Conservation (phyloP, 2,797 vertebrate genomes). For the Babyrousa celebensis region DNA sequence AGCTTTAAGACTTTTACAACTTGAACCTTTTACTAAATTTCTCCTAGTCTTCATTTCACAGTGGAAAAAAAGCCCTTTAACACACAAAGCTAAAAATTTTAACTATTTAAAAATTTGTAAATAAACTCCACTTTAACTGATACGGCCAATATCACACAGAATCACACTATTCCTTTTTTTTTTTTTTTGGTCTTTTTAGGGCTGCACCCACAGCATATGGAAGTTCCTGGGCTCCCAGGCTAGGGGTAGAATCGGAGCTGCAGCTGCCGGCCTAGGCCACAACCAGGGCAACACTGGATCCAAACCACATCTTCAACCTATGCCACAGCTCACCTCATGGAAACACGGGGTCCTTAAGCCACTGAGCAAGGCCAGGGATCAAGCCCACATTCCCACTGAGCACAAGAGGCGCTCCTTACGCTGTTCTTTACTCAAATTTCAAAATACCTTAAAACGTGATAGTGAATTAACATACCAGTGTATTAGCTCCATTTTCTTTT, state of each 20-base stretch:
- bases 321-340: too few species aligned
- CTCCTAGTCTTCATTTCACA: conserved; percentile 60
- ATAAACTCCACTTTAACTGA: conserved; percentile 33
- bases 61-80: conserved; percentile 49
- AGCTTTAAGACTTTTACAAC: conserved; percentile 41
- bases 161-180: background rate
- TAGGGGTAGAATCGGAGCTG: too few species aligned
- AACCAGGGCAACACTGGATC: too few species aligned
- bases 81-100: background rate
- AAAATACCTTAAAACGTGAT: background rate
- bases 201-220: too few species aligned
- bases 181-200: too few species aligned
- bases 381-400: too few species aligned
- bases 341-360: too few species aligned
- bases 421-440: conserved; percentile 43
- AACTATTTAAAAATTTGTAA: conserved; percentile 36
- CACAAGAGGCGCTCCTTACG: background rate
- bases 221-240: too few species aligned
- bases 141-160: background rate
- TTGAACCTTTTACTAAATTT: conserved; percentile 43
- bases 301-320: too few species aligned
- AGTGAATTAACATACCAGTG: background rate
- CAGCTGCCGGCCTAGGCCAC: too few species aligned
- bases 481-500: background rate
- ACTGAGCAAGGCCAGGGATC: too few species aligned